Conservation (phyloP, 2,113 vertebrate species). For the Halichoerus grypus region DNA sequence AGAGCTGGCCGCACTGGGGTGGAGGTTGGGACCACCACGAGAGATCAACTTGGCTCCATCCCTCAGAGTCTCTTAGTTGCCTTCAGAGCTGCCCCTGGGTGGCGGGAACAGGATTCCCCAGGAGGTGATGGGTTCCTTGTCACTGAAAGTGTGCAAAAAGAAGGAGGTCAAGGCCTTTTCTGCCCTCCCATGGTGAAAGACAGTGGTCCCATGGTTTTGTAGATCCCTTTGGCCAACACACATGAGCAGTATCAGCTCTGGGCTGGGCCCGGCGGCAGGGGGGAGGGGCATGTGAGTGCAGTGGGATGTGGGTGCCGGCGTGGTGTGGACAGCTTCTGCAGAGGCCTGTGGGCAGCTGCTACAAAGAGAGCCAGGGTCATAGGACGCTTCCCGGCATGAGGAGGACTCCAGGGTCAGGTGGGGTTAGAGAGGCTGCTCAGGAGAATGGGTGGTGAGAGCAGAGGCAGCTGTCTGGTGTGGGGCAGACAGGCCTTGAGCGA, state of each 20-base stretch:
- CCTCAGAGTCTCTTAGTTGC: not conserved
- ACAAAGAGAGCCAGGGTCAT: not conserved
- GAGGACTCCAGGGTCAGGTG: not conserved
- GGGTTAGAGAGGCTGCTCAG: not conserved
- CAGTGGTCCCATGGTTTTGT: not conserved
- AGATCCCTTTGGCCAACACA: not conserved
- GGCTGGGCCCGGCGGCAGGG: not conserved
- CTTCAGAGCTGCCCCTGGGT: not conserved
- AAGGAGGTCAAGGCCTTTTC: not conserved
- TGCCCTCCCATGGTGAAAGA: not conserved
- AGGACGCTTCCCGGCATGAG: not conserved
- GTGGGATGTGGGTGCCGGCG: not conserved
- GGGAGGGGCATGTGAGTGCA: not conserved
- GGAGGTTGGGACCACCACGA: not conserved
- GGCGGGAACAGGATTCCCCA: not conserved
- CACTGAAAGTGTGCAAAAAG: not conserved
- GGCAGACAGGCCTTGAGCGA: not conserved
- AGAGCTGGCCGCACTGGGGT: not conserved
- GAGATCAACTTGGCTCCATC: not conserved
- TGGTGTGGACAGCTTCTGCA: not conserved
- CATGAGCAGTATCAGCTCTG: not conserved
- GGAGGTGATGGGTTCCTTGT: not conserved
- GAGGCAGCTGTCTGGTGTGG: not conserved
- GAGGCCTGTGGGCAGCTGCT: not conserved
- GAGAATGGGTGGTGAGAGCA: not conserved